A percentile compares a stretch with the other conserved stretches of the same genome.
Conservation (phyloP, 2,113 vertebrate species). For the Noturus placidus region DNA sequence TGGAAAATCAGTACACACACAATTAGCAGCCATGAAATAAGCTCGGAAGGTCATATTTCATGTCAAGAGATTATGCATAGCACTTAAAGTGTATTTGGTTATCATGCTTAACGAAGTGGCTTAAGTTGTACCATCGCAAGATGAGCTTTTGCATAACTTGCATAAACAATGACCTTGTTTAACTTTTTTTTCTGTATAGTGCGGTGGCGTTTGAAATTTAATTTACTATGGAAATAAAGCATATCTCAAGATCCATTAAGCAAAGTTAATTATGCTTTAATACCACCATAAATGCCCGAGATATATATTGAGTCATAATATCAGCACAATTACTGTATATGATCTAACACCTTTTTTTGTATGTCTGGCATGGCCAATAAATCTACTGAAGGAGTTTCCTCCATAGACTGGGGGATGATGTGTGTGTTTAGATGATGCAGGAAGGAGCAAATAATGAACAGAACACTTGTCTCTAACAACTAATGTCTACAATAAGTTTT, state of each 20-base stretch:
- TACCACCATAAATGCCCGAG: slow-evolving; percentile 39
- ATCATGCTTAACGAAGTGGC: background rate
- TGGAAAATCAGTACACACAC: slow-evolving; percentile 12
- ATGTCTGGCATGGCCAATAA: slow-evolving; percentile 38
- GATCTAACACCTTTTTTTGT: slow-evolving; percentile 39
- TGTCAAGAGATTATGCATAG: slow-evolving; percentile 31
- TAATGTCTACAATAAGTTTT: slow-evolving; percentile 47
- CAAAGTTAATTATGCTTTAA: slow-evolving; percentile 48
- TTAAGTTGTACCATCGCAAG: background rate
- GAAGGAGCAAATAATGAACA: slow-evolving; percentile 13
- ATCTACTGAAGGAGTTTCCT: slow-evolving; percentile 33
- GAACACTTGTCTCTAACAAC: slow-evolving; percentile 11
- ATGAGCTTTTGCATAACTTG: background rate
- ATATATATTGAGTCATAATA: slow-evolving; percentile 40
- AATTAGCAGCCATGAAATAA: slow-evolving; percentile 47
- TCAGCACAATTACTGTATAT: slow-evolving; percentile 43
- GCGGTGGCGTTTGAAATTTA: background rate
- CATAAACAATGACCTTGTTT: slow-evolving; percentile 24
- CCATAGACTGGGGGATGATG: background rate
- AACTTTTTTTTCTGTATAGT: background rate
- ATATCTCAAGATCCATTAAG: slow-evolving; percentile 28
- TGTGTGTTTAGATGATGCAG: background rate
- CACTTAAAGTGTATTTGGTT: slow-evolving; percentile 7
- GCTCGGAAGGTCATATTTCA: slow-evolving; percentile 39
- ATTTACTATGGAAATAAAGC: slow-evolving; percentile 42